Conservation (phyloP, 37 sponge, comb jelly and placozoan genomes). For the Lycopodina hypogea region DNA sequence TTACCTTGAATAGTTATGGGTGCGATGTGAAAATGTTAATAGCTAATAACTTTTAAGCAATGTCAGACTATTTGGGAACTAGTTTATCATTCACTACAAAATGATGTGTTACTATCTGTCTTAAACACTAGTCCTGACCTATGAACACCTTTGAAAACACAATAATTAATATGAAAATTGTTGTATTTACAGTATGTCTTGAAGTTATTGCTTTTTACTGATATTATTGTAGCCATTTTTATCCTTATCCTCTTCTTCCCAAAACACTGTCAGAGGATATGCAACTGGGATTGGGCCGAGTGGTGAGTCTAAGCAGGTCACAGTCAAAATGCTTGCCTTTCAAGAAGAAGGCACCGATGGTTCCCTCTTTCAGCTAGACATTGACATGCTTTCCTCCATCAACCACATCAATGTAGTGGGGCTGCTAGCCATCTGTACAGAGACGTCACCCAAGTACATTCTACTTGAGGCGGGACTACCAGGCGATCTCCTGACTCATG, state of each 20-base stretch:
- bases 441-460: constrained; percentile 55
- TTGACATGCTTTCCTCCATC: constrained; percentile 32
- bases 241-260: background rate
- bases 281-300: constrained; percentile 18
- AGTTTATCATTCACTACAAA: too few species aligned
- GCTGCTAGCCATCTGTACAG: constrained; percentile 54
- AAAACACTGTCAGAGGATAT: constrained; percentile 33
- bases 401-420: constrained; percentile 68
- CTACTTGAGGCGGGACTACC: constrained; percentile 61
- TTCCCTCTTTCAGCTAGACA: constrained; percentile 38
- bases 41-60: too few species aligned
- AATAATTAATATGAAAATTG: too few species aligned
- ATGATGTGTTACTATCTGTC: too few species aligned
- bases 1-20: too few species aligned
- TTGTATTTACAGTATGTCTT: too few species aligned
- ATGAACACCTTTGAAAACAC: too few species aligned
- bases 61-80: too few species aligned
- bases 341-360: constrained; percentile 3
- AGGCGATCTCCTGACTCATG: constrained; percentile 43
- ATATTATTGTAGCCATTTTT: background rate
- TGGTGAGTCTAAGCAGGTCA: constrained; percentile 27
- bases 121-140: too few species aligned
- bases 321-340: constrained; percentile 53
- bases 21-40: too few species aligned
- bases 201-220: background rate